Evolutionary conservation across 2,113 vertebrate species (phyloP).

Genomic region (Motacilla alba): DNA sequence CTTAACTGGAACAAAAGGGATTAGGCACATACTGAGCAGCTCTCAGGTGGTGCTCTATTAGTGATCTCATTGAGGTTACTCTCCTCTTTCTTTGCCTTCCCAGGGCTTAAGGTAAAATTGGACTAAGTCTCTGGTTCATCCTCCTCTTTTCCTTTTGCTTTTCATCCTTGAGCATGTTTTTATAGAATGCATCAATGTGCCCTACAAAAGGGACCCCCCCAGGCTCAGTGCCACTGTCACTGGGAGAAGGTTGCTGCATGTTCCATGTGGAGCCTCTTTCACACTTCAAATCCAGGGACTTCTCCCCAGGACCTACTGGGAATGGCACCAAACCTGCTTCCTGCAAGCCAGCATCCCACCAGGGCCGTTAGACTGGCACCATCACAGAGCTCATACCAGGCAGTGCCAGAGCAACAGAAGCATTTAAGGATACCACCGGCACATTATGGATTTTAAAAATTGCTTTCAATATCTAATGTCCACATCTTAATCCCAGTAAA

Average conservation of each 20-base stretch:
- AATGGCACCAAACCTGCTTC: not conserved
- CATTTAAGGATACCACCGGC: accelerated
- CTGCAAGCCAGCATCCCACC: not conserved
- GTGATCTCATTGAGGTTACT: not conserved
- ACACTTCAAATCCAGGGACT: not conserved
- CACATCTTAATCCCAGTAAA: not conserved
- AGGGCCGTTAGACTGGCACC: not conserved
- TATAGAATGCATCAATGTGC: not conserved
- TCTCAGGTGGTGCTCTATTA: accelerated
- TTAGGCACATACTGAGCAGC: not conserved
- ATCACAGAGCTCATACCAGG: not conserved
- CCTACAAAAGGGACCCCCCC: not conserved
- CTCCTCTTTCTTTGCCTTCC: not conserved
- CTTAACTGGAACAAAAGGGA: not conserved
- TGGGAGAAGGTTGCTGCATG: not conserved
- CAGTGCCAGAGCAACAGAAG: not conserved
- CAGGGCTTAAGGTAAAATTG: not conserved
- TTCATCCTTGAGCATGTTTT: not conserved
- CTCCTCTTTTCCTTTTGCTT: not conserved
- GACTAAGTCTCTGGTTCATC: not conserved
- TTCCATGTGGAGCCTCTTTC: not conserved
- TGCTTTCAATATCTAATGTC: not conserved
- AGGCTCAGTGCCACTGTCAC: not conserved
- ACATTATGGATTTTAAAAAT: not conserved
- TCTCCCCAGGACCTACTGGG: not conserved